Base-by-base conservation (phyloP, 2,113 vertebrate genomes). In the Chaetorhynchus papuensis region DNA sequence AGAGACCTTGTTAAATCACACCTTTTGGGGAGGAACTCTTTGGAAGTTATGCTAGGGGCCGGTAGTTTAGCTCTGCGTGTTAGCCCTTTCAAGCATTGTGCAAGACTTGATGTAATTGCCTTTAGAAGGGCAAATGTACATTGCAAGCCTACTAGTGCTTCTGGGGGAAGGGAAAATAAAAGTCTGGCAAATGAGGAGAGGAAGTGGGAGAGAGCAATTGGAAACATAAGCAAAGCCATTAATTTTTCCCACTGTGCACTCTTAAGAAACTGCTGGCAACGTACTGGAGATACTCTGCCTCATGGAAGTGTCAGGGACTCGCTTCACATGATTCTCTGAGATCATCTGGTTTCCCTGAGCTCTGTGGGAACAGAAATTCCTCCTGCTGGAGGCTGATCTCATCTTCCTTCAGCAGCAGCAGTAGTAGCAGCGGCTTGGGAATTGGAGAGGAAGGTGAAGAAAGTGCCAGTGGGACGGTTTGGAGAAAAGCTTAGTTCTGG, bases 281-380 rank as follows among this genome's bases (percentile, higher is more conserved):
- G 12, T 50, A 10, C 57, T 95, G 96, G 91, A 87, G 95, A 89
- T 90, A 57, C 72, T 95, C 74, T 96, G 96, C 96, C 93, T 72
- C 87, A 41, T 96, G 79, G 90, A 97, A 97, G 97, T 96, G 96
- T 97, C 94, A 86, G 82, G 96, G 97, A 66, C 96, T 96, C 77
- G 87, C 95, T 97, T 96, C 93, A 94, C 83, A 92, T 53, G 94
- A 92, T 97, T 94, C 91, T 98, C 94, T 97, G 97, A 98, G 97
- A 85, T 97, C 96, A 98, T 96, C 94, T 65, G 19, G 72, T 97
- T 96, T 93, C 97, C 95, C 96, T 95, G 95, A 90, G 91, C 85
- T 96, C 94, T 96, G 94, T 97, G 98, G 96, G 97, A 98, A 98
- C 94, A 77, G 83, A 84, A 91, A 94, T 94, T 96, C 97, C 83